Evolutionary conservation across 2,113 vertebrate genomes (phyloP).

Genomic region (Mastomys natalensis): DNA sequence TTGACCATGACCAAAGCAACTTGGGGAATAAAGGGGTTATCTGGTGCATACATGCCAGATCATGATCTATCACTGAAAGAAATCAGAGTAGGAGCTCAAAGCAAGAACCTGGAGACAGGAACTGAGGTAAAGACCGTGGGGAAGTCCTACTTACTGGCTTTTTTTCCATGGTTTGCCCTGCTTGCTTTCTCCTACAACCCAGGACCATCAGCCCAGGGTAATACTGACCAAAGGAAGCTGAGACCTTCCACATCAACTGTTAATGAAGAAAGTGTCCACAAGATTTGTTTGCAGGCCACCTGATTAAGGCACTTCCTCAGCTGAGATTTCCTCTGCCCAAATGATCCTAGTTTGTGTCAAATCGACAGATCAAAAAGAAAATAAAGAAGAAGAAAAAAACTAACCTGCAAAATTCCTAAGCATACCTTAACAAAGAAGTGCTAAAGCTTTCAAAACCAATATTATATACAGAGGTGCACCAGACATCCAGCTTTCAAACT

Average conservation of each 20-base stretch:
- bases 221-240: neutral
- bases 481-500: neutral
- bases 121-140: neutral
- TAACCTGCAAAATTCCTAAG: neutral
- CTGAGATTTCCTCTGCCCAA: neutral
- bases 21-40: neutral
- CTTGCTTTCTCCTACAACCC: neutral
- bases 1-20: neutral
- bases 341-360: neutral
- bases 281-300: neutral
- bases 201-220: neutral
- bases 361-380: neutral
- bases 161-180: neutral
- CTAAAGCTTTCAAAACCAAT: slow-evolving; percentile 1
- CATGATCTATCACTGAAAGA: no score
- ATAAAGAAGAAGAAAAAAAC: neutral
- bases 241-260: neutral
- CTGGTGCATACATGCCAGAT: neutral
- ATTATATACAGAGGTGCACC: neutral
- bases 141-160: neutral
- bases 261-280: no score
- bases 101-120: neutral
- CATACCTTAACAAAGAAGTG: neutral
- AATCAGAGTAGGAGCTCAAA: neutral
- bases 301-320: neutral